Base-by-base conservation (phyloP, 2,113 vertebrate genomes). In the Channa argus region DNA sequence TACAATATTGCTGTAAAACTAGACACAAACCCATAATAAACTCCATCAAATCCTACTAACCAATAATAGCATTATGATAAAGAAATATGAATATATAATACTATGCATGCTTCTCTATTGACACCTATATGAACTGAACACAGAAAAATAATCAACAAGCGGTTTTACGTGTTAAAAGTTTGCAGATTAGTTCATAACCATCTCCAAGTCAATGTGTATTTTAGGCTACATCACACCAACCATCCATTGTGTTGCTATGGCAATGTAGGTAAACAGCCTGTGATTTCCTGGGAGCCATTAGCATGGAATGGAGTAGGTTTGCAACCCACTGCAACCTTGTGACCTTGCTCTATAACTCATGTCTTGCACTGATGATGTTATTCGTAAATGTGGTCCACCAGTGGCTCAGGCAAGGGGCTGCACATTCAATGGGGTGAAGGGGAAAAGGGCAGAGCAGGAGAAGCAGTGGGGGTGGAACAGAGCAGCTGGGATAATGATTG, bases 341-440 rank as follows among this genome's bases (percentile, higher is more conserved):
- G 92, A 89, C 90, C 92, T 79, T 37, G 78, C 71, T 88, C 90
- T 86, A 94, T 94, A 91, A 94, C 92, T 95, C 90, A 91, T 87
- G 90, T 90, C 90, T 90, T 61, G 64, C 59, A 41, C 88, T 95
- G 94, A 95, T 95, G 94, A 96, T 95, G 94, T 95, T 92, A 94
- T 90, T 93, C 89, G 93, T 95, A 95, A 94, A 91, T 85, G 5
- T 85, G 82, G 44, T 91, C 83, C 63, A 90, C 94, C 58, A 50
- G 74, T 59, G 80, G 89, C 91, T 83, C 77, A 60, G 75, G 72
- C 77, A 46, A 75, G 45, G 88, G 84, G 71, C 65, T 54, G 80
- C 61, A 76, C 65, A 82, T 79, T 87, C n/a, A 56, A 71, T 10
- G 79, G 24, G 41, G 67, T 50, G 78, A 69, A 71, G 75, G 36